Evolutionary conservation across 2,888 invertebrate genomes (phyloP).

Genomic region (Aphidoletes aphidimyza): DNA sequence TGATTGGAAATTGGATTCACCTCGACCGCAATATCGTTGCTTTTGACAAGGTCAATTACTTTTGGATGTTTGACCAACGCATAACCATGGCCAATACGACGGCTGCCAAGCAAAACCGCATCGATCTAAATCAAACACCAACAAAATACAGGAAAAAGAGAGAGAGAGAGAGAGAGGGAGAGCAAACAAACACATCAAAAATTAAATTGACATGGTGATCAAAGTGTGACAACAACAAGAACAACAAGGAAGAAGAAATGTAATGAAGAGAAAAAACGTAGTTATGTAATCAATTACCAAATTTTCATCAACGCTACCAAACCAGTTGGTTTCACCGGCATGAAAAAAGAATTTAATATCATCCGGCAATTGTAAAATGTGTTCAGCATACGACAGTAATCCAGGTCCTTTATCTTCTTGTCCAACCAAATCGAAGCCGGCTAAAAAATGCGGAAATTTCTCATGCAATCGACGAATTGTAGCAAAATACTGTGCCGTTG

Average conservation of each 20-base stretch:
- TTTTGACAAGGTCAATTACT: slow-evolving; percentile 70
- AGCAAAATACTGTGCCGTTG: slow-evolving; percentile 67
- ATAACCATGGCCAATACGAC: slow-evolving; percentile 82
- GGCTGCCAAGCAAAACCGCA: slow-evolving; percentile 78
- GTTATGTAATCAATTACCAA: slow-evolving; percentile 62
- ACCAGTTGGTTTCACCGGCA: slow-evolving; percentile 85
- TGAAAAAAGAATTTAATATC: slow-evolving; percentile 79
- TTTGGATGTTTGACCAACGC: slow-evolving; percentile 79
- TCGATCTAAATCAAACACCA: slow-evolving; percentile 69
- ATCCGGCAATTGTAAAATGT: slow-evolving; percentile 68
- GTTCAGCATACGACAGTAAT: slow-evolving; percentile 71
- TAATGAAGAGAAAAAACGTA: not conserved
- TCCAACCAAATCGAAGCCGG: slow-evolving; percentile 84
- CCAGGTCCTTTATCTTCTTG: slow-evolving; percentile 79
- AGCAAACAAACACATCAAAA: not conserved
- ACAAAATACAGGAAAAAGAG: not conserved
- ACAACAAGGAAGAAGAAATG: not conserved
- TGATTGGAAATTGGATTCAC: slow-evolving; percentile 84
- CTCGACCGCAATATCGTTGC: slow-evolving; percentile 76
- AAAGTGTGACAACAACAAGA: not conserved
- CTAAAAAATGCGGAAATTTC: slow-evolving; percentile 73
- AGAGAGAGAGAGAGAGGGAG: not conserved
- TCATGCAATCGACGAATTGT: slow-evolving; percentile 62
- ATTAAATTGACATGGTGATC: not conserved
- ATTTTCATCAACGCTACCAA: slow-evolving; percentile 76